Evolutionary conservation across 2,888 invertebrate genomes (phyloP).

Genomic region (Zootermopsis nevadensis): DNA sequence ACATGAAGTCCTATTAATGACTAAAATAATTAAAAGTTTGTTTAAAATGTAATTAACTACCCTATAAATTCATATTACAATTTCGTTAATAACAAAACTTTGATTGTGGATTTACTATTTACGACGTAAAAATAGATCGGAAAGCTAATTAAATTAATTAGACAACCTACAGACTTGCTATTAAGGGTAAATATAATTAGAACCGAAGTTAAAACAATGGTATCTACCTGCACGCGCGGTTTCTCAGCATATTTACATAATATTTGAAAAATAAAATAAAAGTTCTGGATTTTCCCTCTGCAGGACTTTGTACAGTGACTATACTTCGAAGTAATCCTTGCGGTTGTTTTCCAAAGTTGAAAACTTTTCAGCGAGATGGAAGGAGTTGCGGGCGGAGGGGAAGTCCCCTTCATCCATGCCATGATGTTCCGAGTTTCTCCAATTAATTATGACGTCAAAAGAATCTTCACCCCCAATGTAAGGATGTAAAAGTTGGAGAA

Average conservation of each 20-base stretch:
- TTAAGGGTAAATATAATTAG: not conserved
- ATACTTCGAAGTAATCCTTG: conserved; percentile 30
- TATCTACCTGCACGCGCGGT: not conserved
- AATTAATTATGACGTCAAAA: conserved; percentile 47
- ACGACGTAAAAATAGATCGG: not conserved
- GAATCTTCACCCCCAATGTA: conserved; percentile 37
- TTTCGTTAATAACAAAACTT: not conserved
- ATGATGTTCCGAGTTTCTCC: conserved; percentile 40
- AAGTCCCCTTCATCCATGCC: conserved; percentile 10
- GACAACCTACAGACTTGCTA: not conserved
- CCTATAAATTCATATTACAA: not conserved
- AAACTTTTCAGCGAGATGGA: conserved; percentile 31
- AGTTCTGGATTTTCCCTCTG: not conserved
- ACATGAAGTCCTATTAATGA: no score
- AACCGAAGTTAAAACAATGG: not conserved
- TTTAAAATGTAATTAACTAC: not conserved
- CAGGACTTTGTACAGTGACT: not conserved
- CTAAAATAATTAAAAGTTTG: not conserved
- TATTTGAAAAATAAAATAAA: no score
- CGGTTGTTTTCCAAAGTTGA: conserved; percentile 21
- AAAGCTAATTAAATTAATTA: not conserved
- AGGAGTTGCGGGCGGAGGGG: not conserved
- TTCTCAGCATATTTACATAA: not conserved
- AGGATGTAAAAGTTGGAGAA: conserved; percentile 20
- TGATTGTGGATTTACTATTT: no score